Evolutionary conservation across 2,113 vertebrate species (phyloP).

Genomic region (Octodon degus): DNA sequence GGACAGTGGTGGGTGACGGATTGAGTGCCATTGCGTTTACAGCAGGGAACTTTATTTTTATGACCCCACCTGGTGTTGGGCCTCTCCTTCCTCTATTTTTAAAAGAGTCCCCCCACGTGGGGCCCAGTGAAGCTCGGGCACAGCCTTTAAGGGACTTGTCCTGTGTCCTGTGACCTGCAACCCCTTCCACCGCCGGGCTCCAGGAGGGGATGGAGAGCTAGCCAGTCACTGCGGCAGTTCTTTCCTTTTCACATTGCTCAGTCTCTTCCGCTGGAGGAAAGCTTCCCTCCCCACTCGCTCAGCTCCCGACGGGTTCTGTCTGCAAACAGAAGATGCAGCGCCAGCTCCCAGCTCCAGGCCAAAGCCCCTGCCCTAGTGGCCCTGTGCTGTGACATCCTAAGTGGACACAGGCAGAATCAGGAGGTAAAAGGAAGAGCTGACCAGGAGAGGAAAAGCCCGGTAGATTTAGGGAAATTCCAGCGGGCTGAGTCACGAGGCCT

Average conservation of each 20-base stretch:
- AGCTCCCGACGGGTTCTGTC: background rate
- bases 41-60: slow-evolving; percentile 70
- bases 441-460: background rate
- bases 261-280: background rate
- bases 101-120: slow-evolving; percentile 77
- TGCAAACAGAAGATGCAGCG: background rate
- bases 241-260: background rate
- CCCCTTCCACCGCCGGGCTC: background rate
- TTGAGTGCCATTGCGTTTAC: slow-evolving; percentile 65
- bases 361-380: background rate
- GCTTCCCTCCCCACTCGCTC: background rate
- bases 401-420: background rate
- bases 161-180: slow-evolving; percentile 61
- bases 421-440: background rate
- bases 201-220: slow-evolving; percentile 46
- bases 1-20: slow-evolving; percentile 7
- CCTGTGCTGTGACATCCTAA: background rate
- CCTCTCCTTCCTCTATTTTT: slow-evolving; percentile 76
- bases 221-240: background rate
- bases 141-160: slow-evolving; percentile 68
- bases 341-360: background rate
- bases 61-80: slow-evolving; percentile 56
- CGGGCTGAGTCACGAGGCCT: background rate
- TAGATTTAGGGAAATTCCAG: slow-evolving; percentile 60
- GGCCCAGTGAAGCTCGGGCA: slow-evolving; percentile 72